A percentile compares a stretch with the other conserved stretches of the same genome.
Conservation (phyloP, 2,113 vertebrate species). For the Xenus cinereus region DNA sequence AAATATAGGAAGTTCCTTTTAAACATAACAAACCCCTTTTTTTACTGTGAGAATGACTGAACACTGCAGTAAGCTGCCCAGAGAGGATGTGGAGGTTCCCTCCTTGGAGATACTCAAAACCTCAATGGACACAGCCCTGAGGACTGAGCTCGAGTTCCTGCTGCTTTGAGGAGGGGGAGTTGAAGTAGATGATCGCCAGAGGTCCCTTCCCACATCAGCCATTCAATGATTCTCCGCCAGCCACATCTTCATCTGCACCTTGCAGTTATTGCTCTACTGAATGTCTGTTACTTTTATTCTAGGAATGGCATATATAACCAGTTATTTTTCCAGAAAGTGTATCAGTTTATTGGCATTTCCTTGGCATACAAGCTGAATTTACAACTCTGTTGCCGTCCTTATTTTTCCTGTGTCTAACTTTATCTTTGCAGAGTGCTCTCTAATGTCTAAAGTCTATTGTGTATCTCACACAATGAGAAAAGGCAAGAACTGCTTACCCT, state of each 20-base stretch:
- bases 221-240: not conserved
- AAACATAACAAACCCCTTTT: not conserved
- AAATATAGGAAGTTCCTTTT: not conserved
- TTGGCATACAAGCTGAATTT: conserved; percentile 12
- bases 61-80: not conserved
- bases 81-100: not conserved
- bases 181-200: not conserved
- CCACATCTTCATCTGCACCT: not conserved
- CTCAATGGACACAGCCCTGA: not conserved
- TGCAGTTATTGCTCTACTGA: not conserved
- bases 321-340: not conserved
- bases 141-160: not conserved
- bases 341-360: not conserved
- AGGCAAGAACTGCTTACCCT: not conserved
- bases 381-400: not conserved
- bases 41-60: not conserved
- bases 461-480: not conserved
- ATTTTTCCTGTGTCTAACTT: not conserved
- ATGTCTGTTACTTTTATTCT: not conserved
- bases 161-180: not conserved
- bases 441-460: conserved; percentile 13
- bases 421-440: not conserved
- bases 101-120: not conserved
- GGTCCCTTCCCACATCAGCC: not conserved
- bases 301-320: not conserved